Evolutionary conservation across 2,797 vertebrate species (phyloP), one percentile per base, ranked within the genome.

Genomic region (Oreonectes daqikongensis): DNA sequence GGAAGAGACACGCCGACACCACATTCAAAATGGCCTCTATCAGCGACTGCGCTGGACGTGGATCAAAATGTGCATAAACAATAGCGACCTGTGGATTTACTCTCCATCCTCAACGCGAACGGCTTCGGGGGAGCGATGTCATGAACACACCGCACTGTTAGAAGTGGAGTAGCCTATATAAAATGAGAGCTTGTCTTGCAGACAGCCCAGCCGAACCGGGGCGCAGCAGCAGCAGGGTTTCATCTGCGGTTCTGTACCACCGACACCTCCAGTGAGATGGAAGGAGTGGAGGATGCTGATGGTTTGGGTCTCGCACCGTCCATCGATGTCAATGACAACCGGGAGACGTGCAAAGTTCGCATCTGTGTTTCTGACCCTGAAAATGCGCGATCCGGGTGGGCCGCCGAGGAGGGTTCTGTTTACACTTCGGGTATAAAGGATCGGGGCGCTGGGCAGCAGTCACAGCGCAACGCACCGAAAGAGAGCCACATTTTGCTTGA

Each of bases 11-110:
- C 90, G 90, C 92, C 90, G 90, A 91, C 90, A 89, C 63, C 75
- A 78, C 77, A 89, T 90, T 90, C 88, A 93, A 92, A 86, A 93
- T 93, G 92, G 92, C 91, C 85, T 79, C 67, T 82, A 83, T 73
- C 81, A 66, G 85, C 79, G 72, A 50, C 75, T 77, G 85, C 80
- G 79, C 81, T 79, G 59, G 68, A 78, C 20, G 72, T 26, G 84
- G 85, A 67, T 84, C 67, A 88, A 86, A 64, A 90, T 90, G 86
- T 81, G 88, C 76, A 79, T 84, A 80, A 64, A 77, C 69, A 86
- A 81, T 69, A 79, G 20, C 35, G 82, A 87, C 84, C 84, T 79
- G 88, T 84, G 86, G 77, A 24, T 75, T 24, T 66, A 81, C 80
- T 75, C 78, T 72, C 52, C 9, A 24, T 59, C 46, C 35, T 40